Evolutionary conservation across 2,888 invertebrate genomes (phyloP), one percentile per base, ranked within the genome.

Genomic region (Sarcophaga rosellei): DNA sequence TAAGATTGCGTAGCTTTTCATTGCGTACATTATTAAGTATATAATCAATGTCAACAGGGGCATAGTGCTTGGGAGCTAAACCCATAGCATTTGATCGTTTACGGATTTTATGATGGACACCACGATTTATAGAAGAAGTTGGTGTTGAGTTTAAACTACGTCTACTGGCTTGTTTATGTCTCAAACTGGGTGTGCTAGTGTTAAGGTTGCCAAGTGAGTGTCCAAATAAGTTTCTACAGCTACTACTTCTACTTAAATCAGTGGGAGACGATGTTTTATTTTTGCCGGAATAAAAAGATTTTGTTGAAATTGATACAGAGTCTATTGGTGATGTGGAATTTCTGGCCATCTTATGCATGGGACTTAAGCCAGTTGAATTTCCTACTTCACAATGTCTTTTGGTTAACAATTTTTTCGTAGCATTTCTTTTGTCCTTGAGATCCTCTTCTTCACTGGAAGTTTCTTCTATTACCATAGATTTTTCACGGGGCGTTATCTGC

Each of bases 31-130:
- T 88, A 11, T 88, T 89, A 2, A 93, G 86, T 72, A 93, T 91
- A 6, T 89, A 88, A 80, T 91, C 90, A 44, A 92, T 78, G 47
- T 90, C 87, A 10, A 89, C 86, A 4, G 89, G 80, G 4, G 88
- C 81, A 35, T 79, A 76, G 47, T 76, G 78, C 23, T 77, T 61
- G 2, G 84, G 69, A 0, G 47, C 20, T 1, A 72, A 72, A 6
- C 53, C 53, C 5, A 62, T 79, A 0, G 70, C 57, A 10, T 85
- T 87, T 1, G 68, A 79, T 15, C 88, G 88, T 65, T 90, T 90
- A 6, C 90, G 89, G 57, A 93, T 92, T 47, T 90, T 91, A 75
- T 93, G 93, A 3, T 73, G 74, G 0, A 93, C 93, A 2, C 93
- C 92, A 69, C 90, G 92, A 83, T 93, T 92, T 21, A 92, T 90